Percentiles rank a stretch among this genome's conserved stretches.
Evolutionary conservation across 2,113 vertebrate genomes (phyloP).

Genomic region (Zingel zingel): DNA sequence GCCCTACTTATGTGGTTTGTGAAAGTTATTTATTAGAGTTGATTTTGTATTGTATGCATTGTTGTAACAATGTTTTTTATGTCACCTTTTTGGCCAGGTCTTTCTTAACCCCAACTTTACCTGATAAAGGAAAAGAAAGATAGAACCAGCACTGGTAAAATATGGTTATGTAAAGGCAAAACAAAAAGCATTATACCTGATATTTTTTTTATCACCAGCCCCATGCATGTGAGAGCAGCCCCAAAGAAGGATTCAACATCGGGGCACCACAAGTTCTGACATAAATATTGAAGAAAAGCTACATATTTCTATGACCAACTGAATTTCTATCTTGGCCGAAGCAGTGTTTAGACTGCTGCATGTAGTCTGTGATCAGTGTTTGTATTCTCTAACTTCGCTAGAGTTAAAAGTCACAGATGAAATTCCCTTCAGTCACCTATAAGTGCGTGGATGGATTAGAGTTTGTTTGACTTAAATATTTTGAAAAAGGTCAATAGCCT

Average conservation of each 20-base stretch:
- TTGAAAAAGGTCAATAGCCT: slow-evolving; percentile 43
- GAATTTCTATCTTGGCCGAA: slow-evolving; percentile 46
- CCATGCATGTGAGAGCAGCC: slow-evolving; percentile 10
- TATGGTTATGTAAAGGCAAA: background rate
- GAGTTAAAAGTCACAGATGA: slow-evolving; percentile 44
- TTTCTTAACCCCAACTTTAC: background rate
- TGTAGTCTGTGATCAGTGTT: slow-evolving; percentile 36
- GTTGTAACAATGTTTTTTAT: background rate
- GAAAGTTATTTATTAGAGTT: background rate
- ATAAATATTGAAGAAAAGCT: slow-evolving; percentile 71
- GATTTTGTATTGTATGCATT: background rate
- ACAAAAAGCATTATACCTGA: slow-evolving; percentile 3
- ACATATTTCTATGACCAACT: slow-evolving; percentile 67
- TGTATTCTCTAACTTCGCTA: slow-evolving; percentile 30
- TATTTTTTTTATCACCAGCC: slow-evolving; percentile 12
- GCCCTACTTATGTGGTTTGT: background rate
- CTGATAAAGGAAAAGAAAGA: background rate
- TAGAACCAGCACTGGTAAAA: background rate
- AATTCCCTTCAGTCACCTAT: slow-evolving; percentile 39
- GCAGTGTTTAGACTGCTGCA: slow-evolving; percentile 64
- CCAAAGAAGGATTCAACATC: slow-evolving; percentile 42
- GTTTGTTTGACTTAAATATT: slow-evolving; percentile 55
- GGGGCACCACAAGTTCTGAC: slow-evolving; percentile 56
- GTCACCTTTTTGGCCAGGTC: background rate
- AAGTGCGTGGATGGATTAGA: slow-evolving; percentile 56